Evolutionary conservation across 2,797 vertebrate genomes (phyloP).

Genomic region (Euthynnus affinis): DNA sequence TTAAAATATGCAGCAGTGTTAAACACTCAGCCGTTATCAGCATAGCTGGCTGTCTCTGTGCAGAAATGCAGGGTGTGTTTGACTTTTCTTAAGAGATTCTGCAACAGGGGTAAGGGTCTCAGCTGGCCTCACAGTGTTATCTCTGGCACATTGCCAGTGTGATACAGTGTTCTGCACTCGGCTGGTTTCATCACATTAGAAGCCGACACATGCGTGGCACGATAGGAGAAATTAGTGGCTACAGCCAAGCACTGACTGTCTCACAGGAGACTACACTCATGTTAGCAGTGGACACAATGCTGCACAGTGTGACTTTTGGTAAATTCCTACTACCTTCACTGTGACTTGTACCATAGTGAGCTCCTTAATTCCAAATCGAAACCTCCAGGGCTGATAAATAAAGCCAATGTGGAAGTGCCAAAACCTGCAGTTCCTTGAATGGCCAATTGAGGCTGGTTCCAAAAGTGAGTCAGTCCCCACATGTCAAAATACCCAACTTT

Average conservation of each 20-base stretch:
- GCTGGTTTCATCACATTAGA: slow-evolving; percentile 78
- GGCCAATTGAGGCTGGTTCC: too few relatives aligned
- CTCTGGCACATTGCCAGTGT: slow-evolving; percentile 75
- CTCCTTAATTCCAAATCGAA: background rate
- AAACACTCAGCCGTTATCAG: slow-evolving; percentile 67
- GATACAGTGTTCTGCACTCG: slow-evolving; percentile 73
- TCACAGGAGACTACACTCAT: slow-evolving; percentile 51
- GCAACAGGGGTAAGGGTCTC: slow-evolving; percentile 66
- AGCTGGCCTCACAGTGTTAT: slow-evolving; percentile 71
- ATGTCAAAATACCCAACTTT: too few relatives aligned
- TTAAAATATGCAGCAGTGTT: slow-evolving; percentile 64
- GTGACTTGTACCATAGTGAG: background rate
- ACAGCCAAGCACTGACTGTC: slow-evolving; percentile 55
- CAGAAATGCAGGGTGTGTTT: slow-evolving; percentile 66
- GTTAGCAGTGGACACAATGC: slow-evolving; percentile 41
- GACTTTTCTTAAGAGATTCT: slow-evolving; percentile 72
- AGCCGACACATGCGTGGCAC: slow-evolving; percentile 63
- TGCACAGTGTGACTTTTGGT: slow-evolving; percentile 47
- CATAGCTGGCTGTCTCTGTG: slow-evolving; percentile 50
- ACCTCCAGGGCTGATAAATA: too few relatives aligned
- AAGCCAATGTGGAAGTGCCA: too few relatives aligned
- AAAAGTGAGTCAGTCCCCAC: too few relatives aligned
- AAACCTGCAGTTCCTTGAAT: too few relatives aligned
- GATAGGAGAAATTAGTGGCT: slow-evolving; percentile 73
- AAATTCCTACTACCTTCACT: slow-evolving; percentile 26